phyloP scores from a whole-genome alignment of 2,797 vertebrate species.

The Salarias fasciatus region DNA sequence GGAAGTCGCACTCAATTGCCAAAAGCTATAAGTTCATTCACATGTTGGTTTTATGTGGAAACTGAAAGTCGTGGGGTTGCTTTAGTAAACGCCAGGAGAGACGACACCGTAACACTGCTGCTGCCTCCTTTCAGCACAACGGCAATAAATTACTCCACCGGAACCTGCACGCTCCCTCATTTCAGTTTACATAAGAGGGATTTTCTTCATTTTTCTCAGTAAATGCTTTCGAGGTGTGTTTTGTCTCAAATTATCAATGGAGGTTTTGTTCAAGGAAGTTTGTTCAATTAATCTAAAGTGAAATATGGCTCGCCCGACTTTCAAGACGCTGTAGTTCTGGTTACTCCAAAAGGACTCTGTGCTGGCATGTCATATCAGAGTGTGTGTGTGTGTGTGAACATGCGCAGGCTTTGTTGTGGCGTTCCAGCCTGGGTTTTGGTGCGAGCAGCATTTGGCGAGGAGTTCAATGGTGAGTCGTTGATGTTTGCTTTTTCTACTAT shows the following conservation, averaged over 20 bases:
- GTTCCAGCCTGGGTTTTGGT: conserved; percentile 44
- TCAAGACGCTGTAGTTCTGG: conserved; percentile 54
- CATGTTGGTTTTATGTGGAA: conserved; percentile 55
- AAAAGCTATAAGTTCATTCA: conserved; percentile 61
- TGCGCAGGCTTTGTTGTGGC: conserved; percentile 48
- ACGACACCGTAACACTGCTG: conserved; percentile 30
- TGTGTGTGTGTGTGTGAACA: conserved; percentile 31
- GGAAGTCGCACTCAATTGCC: conserved; percentile 79
- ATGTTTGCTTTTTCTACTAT: conserved; percentile 61
- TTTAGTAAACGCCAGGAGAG: conserved; percentile 51
- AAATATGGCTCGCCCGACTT: conserved; percentile 54
- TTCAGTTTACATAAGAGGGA: background rate
- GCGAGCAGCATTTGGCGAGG: conserved; percentile 40
- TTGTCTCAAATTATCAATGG: conserved; percentile 38
- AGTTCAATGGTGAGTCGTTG: conserved; percentile 52
- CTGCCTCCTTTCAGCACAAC: conserved; percentile 32
- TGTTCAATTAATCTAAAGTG: conserved; percentile 51
- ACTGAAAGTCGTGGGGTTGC: conserved; percentile 58
- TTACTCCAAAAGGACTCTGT: conserved; percentile 61
- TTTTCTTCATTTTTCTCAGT: too few relatives aligned
- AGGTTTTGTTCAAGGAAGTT: conserved; percentile 50
- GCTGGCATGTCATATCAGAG: conserved; percentile 58
- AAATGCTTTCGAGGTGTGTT: conserved; percentile 8
- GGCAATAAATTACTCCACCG: conserved; percentile 15
- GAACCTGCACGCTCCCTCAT: background rate